phyloP scores from a whole-genome alignment of 1,140 invertebrate genomes.

The Caenorhabditis brenneri region DNA sequence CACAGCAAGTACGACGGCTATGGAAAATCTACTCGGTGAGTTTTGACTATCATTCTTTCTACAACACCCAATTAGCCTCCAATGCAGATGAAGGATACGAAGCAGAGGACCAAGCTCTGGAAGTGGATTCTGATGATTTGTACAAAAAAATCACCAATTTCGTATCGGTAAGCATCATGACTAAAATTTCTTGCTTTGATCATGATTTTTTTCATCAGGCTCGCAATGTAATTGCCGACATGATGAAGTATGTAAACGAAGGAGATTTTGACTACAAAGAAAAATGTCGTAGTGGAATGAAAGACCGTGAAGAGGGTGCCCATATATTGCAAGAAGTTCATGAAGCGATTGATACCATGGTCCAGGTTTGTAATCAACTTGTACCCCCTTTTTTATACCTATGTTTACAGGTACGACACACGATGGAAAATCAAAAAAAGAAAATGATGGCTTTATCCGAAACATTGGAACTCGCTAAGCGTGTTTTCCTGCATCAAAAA shows the following conservation, averaged over 20 bases:
- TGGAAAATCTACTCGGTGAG: constrained; percentile 44
- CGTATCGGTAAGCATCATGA: constrained; percentile 28
- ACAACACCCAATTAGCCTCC: neutral
- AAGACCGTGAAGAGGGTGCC: constrained; percentile 54
- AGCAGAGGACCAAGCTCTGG: constrained; percentile 16
- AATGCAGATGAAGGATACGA: constrained; percentile 31
- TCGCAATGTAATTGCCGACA: constrained; percentile 46
- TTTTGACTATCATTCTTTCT: neutral
- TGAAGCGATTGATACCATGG: constrained; percentile 54
- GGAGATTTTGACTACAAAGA: neutral
- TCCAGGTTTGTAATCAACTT: constrained; percentile 44
- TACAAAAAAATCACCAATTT: constrained; percentile 13
- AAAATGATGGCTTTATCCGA: constrained; percentile 58
- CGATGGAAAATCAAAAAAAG: constrained; percentile 45
- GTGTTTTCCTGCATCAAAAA: constrained; percentile 58
- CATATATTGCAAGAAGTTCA: constrained; percentile 58
- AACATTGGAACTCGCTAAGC: constrained; percentile 49
- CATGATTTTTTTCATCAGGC: neutral
- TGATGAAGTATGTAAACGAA: constrained; percentile 55
- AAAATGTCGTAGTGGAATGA: constrained; percentile 5
- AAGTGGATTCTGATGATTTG: constrained; percentile 21
- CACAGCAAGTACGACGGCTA: constrained; percentile 52
- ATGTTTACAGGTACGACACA: constrained; percentile 37
- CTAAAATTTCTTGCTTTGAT: neutral
- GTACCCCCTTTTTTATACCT: too few relatives aligned